Base-by-base conservation (phyloP, 1,140 invertebrate genomes). In the Conus betulinus region DNA sequence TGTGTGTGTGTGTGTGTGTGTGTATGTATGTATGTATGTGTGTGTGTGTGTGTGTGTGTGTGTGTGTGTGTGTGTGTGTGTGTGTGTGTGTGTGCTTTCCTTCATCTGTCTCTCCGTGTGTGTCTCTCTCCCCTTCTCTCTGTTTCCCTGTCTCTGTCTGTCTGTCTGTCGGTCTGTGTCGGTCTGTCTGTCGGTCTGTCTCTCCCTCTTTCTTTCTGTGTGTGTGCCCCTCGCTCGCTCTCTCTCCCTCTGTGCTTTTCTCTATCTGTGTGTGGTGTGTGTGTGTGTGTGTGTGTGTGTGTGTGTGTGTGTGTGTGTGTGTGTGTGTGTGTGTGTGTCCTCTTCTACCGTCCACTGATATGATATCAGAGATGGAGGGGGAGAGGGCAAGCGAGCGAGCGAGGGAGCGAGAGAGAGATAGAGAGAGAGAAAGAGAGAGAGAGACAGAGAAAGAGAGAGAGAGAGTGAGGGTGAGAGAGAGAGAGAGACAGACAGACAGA, bases 371-470 rank as follows among this genome's bases (percentile, higher is more conserved):
- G 39, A 39, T 0, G 39, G 39, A 39, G 23, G 39, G 27, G 39
- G 1, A 51, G 27, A 51, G 23, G 39, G 76, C 27, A 10, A 52
- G 76, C 27, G 23, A 79, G 76, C 13, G 71, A 76, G 25, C 13
- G 71, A 76, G 25, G 6, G 25, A 76, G 71, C 7, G 76, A 79
- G 76, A 79, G 76, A 79, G 76, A 51, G 76, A 39, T 6, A 79
- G 76, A 79, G 76, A 79, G 76, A 39, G 25, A 79, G 76, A 79
- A 27, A 79, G 76, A 81, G 79, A 81, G 79, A 53, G 52, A 81
- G 79, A 81, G 79, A 81, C 51, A 81, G 79, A 81, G 79, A 81
- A 5, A 81, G 79, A 81, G 79, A 81, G 79, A 81, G 79, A 81
- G 78, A 81, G 78, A 81, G 78, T 25, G 78, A 53, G 78, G 20